Conservation (phyloP, 2,888 invertebrate genomes). For the Gandaritis pyraliata region DNA sequence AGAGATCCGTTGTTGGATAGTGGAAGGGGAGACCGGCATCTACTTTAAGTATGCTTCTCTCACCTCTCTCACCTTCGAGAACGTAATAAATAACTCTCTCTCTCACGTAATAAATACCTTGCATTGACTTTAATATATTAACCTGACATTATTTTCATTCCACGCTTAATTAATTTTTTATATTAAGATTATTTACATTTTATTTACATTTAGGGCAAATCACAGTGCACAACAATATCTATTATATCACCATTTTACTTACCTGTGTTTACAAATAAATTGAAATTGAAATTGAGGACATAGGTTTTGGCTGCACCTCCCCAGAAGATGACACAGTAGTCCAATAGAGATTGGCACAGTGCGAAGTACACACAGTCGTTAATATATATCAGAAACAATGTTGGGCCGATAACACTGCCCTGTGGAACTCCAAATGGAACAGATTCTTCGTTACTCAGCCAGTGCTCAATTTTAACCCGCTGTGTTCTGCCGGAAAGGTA, state of each 20-base stretch:
- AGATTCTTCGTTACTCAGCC: not conserved
- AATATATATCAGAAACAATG: constrained; percentile 3
- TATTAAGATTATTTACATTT: too few relatives aligned
- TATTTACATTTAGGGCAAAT: too few relatives aligned
- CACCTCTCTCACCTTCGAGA: not conserved
- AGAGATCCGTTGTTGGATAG: not conserved
- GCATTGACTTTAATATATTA: too few relatives aligned
- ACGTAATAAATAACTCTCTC: too few relatives aligned
- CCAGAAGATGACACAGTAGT: not conserved
- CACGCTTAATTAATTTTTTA: too few relatives aligned
- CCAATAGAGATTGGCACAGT: not conserved
- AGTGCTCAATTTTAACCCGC: not conserved
- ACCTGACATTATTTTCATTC: too few relatives aligned
- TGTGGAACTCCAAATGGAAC: constrained; percentile 1
- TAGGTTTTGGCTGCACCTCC: not conserved
- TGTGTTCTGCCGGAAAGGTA: constrained; percentile 6
- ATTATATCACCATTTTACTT: too few relatives aligned
- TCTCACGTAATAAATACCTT: too few relatives aligned
- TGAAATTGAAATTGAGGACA: too few relatives aligned
- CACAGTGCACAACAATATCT: too few relatives aligned
- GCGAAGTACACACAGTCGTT: not conserved
- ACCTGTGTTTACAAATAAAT: too few relatives aligned
- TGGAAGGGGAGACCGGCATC: not conserved
- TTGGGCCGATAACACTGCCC: constrained; percentile 2
- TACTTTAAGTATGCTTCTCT: not conserved